These are phyloP conservation scores for Lasioglossum vierecki DNA, from an alignment of 2,888 invertebrate species.

Conservation along the genomic window DNA sequence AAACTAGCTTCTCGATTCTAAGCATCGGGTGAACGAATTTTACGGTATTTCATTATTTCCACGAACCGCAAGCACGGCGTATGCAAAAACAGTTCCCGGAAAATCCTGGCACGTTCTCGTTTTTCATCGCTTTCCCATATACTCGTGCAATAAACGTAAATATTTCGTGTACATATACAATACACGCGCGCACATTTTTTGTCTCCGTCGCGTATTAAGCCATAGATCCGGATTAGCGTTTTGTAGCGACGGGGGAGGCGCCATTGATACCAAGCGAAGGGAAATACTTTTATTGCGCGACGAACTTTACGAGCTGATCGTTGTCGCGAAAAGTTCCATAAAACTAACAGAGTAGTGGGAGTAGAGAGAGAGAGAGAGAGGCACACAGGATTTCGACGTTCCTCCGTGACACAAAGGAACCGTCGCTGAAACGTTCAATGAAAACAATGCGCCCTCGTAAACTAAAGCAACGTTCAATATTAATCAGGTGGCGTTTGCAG, in stretches of 20 bases:
- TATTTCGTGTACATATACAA: not conserved
- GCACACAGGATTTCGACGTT: not conserved
- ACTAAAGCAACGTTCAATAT: constrained; percentile 34
- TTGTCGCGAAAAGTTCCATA: constrained; percentile 31
- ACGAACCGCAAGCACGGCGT: not conserved
- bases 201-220: not conserved
- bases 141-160: not conserved
- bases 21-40: not conserved
- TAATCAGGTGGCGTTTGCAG: constrained; percentile 27
- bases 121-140: not conserved
- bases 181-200: not conserved
- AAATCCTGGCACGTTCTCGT: not conserved
- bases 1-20: not conserved
- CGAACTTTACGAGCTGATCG: constrained; percentile 23
- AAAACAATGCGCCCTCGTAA: constrained; percentile 15
- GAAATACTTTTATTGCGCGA: constrained; percentile 28
- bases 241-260: not conserved
- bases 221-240: not conserved
- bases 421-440: not conserved
- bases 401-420: not conserved
- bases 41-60: not conserved
- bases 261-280: constrained; percentile 1
- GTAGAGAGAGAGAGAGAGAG: too few relatives aligned
- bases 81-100: not conserved
- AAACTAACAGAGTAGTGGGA: not conserved